Base-by-base conservation (phyloP, 1,140 invertebrate genomes). In the Spodoptera litura region DNA sequence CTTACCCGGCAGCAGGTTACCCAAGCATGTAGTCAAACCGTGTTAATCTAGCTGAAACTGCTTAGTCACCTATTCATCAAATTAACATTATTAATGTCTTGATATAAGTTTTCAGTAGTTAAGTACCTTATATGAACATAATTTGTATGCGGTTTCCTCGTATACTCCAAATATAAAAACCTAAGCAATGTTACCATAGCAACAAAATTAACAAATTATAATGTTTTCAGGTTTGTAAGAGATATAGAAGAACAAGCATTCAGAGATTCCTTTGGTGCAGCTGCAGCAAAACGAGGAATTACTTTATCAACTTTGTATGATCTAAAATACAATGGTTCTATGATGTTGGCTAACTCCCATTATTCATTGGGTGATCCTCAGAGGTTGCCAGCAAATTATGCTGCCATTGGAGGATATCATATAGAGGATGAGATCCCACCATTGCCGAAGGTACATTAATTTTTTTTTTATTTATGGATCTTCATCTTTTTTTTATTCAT, bases 311-410 rank as follows among this genome's bases (percentile, higher is more conserved):
- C 78, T 0, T 59, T 78, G 25, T 31, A 81, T 2, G 80, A 84
- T 64, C 58, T 81, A 1, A 78, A 76, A 55, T 79, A 82, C 27
- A 85, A 83, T 15, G 62, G 61, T 31, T 84, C 82, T 12, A 31
- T 86, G 44, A 53, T 86, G 13, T 49, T 86, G 12, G 81, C 81
- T 13, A 86, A 86, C 31, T 85, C 83, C 15, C 85, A 86, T 71
- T 55, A 78, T 9, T 81, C 83, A 2, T 25, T 72, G 0, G 79
- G 83, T 6, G 52, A 78, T 35, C 53, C 83, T 25, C 58, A 78
- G 4, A 74, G 76, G 13, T 51, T 86, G n/a, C 83, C 85, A 10
- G 78, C 76, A 25, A 85, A 81, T 53, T 82, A 81, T 44, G 76
- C 77, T 20, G 11, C 56, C 3, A 79, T 86, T 62, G 80, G 58